Evolutionary conservation across 2,113 vertebrate species (phyloP), one percentile per base, ranked within the genome.

Genomic region (Calyptommatus sinebrachiatus): DNA sequence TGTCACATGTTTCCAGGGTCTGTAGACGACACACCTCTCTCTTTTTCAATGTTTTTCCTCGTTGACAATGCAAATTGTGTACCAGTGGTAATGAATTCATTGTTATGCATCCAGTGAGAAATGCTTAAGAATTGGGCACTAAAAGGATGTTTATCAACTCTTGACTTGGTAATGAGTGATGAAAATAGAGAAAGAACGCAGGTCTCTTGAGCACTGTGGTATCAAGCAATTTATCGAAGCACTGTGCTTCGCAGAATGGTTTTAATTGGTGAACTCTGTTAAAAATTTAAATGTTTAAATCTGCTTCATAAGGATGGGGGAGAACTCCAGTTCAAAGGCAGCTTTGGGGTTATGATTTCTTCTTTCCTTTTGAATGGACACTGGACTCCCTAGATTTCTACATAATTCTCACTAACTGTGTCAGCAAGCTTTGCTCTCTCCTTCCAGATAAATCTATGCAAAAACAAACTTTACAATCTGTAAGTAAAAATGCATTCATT

Each of bases 401-500:
- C 94, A 81, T 91, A 94, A 94, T 89, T 90, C 91, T 92, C 85
- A 89, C 88, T 94, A 94, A 93, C 93, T 91, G 66, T 77, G 72
- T 94, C 92, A 91, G 94, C 95, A 94, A 96, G 95, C 95, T 94
- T 90, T 95, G 91, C 94, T 95, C 93, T 96, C 95, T 95, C 95
- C 93, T 96, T 96, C 95, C 95, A 95, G 95, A 96, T 95, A 94
- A 94, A 92, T 96, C 94, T 94, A 94, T 95, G 90, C 92, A 94
- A 95, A 92, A 94, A 95, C 96, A 94, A 96, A 92, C 94, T 96
- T 94, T 95, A 93, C 89, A 95, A 93, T 96, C 94, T 96, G 92
- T 96, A 96, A 97, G 98, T 99, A 99, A 99, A 99, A 99, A 99
- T 99, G 97, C 98, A 99, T 99, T 99, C 98, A 97, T 96, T 96